Evolutionary conservation across 2,113 vertebrate genomes (phyloP), one percentile per base, ranked within the genome.

Genomic region (Heterotis niloticus): DNA sequence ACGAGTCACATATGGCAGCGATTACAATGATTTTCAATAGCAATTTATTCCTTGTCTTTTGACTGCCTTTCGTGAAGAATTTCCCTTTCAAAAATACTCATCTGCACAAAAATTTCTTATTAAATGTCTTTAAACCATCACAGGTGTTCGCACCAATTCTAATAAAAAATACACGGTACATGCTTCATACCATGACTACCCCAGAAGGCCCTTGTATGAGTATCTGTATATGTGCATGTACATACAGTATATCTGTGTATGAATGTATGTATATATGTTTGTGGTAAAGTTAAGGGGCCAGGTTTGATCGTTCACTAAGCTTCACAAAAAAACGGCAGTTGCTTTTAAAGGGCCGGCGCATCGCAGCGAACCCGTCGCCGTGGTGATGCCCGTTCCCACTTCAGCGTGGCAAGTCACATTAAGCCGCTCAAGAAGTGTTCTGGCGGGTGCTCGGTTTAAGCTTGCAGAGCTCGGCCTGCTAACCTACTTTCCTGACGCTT

Each of bases 381-480:
- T 51, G 77, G 83, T 66, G 29, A 72, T 73, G 77, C 14, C 81
- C 75, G 70, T 11, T 82, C 75, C 87, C 93, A 94, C 89, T 96
- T 96, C 79, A 92, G 94, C 93, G 81, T 92, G 93, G 88, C 90
- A 85, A 92, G 95, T 96, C 95, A 95, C 93, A 88, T 84, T 86
- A 87, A 92, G 89, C 88, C 89, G 86, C 90, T 91, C 88, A 82
- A 91, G 92, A 90, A 91, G 91, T 89, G 90, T 87, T 78, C 87
- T 69, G 89, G 91, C 92, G 92, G 90, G 91, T 88, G 85, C 91
- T 92, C 91, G 91, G 88, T 93, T 93, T 94, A 93, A 94, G 94
- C 93, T 92, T 91, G 92, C 92, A 94, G 94, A 92, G 94, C 92
- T 92, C 95, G 94, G 91, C 95, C 96, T 92, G 96, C 93, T 97